Evolutionary conservation across 2,888 invertebrate species (phyloP), one percentile per base, ranked within the genome.

Genomic region (Synergus laeviventris): DNA sequence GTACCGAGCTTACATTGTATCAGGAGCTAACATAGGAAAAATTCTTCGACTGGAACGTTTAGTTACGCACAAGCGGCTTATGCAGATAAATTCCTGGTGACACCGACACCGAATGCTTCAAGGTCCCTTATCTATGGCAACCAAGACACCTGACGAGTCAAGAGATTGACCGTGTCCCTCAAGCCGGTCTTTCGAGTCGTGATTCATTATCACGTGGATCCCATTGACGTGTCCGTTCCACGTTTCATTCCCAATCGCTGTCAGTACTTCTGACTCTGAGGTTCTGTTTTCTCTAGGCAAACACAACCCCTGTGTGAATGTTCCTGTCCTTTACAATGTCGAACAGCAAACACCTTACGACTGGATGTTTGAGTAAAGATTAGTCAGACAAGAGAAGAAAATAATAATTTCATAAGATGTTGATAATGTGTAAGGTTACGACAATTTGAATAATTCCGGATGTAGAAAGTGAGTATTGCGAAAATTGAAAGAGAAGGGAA

Each of bases 161-260:
- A 49, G 70, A 49, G 42, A 70, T 70, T 31, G 70, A 70, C 70
- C 49, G 12, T 70, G 70, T 70, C 70, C 49, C 70, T 70, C 70
- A 70, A 70, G 70, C 49, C 45, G 49, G 70, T 70, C 49, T 70
- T 49, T 70, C 49, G 70, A 70, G 80, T 75, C 79, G 78, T 77
- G 78, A 79, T 77, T 80, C 79, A 83, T 81, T 84, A 84, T 75
- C 81, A 76, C 79, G 61, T 62, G 62, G 36, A 74, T 74, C 73
- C 76, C 81, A 82, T 82, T 81, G 84, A 82, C 74, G 78, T 79
- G 77, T 78, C 80, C 78, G 73, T 81, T 84, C 78, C 82, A 70
- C 78, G 74, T 78, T 78, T 80, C 81, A 78, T 81, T 81, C 78
- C 76, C 74, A 76, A 76, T 62, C 36, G 61, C 49, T 24, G 24